Evolutionary conservation across 2,888 invertebrate genomes (phyloP).

Genomic region (Galerucella nymphaeae): DNA sequence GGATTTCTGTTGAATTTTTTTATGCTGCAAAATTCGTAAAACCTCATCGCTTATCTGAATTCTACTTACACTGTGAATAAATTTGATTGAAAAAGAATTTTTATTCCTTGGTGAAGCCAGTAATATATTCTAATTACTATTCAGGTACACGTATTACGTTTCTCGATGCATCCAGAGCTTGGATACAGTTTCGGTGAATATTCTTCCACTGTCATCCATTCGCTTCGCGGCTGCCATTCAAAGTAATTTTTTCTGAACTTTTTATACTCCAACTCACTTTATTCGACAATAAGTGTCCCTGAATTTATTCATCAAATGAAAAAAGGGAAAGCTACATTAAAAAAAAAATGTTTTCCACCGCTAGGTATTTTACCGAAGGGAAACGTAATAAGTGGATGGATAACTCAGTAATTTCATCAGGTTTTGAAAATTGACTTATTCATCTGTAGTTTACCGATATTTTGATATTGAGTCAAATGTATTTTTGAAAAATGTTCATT

Average conservation of each 20-base stretch:
- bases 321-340: background rate
- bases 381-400: background rate
- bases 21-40: too few species aligned
- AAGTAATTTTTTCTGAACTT: background rate
- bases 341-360: slow-evolving; percentile 1
- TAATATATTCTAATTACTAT: too few species aligned
- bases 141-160: background rate
- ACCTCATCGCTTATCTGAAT: too few species aligned
- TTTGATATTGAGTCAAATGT: too few species aligned
- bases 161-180: background rate
- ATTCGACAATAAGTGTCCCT: background rate
- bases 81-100: too few species aligned
- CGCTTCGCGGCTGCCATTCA: background rate
- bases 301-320: background rate
- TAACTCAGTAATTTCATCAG: too few species aligned
- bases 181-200: background rate
- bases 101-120: too few species aligned
- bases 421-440: too few species aligned
- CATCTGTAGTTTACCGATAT: too few species aligned
- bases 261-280: background rate
- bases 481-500: too few species aligned
- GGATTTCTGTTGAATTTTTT: too few species aligned
- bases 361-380: background rate
- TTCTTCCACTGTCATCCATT: background rate
- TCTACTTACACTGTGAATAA: too few species aligned